Conservation (phyloP, 2,888 invertebrate species). For the Scelioninae gen. 2 region DNA sequence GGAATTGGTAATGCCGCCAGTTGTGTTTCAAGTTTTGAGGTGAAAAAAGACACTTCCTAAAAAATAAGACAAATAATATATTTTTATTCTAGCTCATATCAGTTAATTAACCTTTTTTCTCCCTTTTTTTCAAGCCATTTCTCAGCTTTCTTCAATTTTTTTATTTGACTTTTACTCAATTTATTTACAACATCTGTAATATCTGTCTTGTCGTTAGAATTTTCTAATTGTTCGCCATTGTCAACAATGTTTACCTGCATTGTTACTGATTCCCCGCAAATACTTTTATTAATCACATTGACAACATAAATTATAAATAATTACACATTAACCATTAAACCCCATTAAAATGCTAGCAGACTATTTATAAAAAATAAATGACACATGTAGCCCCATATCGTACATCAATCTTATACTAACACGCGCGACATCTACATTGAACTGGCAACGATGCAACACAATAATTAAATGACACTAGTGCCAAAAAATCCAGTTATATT, state of each 20-base stretch:
- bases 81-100: too few species aligned
- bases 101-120: constrained; percentile 78
- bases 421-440: background rate
- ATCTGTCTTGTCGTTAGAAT: background rate
- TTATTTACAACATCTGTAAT: constrained; percentile 29
- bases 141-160: constrained; percentile 82
- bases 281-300: background rate
- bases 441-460: background rate
- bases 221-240: background rate
- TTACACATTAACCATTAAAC: background rate
- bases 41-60: too few species aligned
- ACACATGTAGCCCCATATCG: background rate
- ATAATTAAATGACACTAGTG: too few species aligned
- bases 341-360: too few species aligned
- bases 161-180: constrained; percentile 80
- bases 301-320: constrained; percentile 2
- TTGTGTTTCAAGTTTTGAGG: too few species aligned
- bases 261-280: background rate
- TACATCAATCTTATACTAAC: too few species aligned
- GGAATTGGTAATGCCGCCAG: too few species aligned
- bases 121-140: constrained; percentile 84
- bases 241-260: background rate
- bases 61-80: too few species aligned
- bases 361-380: background rate
- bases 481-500: too few species aligned